Evolutionary conservation across 2,888 invertebrate species (phyloP).

Genomic region (Aproaerema taeniolella): DNA sequence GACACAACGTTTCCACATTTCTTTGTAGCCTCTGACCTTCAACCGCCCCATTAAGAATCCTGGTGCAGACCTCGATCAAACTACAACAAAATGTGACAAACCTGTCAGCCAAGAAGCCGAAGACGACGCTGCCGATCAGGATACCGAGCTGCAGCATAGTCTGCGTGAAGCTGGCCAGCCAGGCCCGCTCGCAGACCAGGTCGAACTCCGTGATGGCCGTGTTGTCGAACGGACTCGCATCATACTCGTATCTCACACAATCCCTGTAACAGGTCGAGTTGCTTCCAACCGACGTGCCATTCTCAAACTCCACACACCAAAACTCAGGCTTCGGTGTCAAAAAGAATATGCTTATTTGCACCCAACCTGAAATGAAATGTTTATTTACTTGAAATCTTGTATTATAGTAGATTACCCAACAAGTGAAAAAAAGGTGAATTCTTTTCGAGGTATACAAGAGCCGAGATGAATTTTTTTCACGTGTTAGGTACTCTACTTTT

Average conservation of each 20-base stretch:
- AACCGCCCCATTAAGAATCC: no score
- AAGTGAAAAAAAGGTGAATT: no score
- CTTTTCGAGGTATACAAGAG: no score
- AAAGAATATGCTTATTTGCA: conserved; percentile 85
- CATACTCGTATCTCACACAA: conserved; percentile 77
- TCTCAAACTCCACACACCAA: conserved; percentile 59
- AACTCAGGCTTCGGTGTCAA: conserved; percentile 80
- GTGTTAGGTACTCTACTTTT: no score
- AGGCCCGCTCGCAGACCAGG: conserved; percentile 80
- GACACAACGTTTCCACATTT: no score
- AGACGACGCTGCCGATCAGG: conserved; percentile 83
- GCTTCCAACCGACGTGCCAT: conserved; percentile 36
- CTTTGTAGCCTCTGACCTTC: no score
- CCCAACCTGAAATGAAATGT: no score
- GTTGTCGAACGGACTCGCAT: conserved; percentile 79
- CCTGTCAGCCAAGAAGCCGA: conserved; percentile 86
- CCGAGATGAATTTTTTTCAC: no score
- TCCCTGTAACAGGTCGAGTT: conserved; percentile 69
- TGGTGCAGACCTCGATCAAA: no score
- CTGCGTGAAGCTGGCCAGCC: conserved; percentile 84
- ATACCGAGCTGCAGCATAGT: conserved; percentile 85
- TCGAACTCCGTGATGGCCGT: conserved; percentile 87
- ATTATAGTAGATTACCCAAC: no score
- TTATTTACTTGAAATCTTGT: no score
- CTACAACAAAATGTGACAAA: no score